These are phyloP conservation scores for Pomacea canaliculata DNA, from an alignment of 2,888 invertebrate genomes.

Conservation along the genomic window DNA sequence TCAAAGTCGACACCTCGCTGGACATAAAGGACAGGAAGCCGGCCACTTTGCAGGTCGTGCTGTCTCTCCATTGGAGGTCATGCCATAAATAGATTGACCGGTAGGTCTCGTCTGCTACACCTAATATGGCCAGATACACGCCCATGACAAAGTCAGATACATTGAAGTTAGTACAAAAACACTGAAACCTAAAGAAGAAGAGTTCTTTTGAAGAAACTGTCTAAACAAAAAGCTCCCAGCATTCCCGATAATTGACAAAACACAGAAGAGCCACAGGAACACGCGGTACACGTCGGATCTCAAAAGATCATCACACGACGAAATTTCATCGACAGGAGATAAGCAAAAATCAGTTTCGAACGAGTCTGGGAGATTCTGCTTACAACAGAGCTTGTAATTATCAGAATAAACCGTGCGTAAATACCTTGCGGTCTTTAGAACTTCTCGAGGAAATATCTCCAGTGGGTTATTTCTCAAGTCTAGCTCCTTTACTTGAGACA, in stretches of 20 bases:
- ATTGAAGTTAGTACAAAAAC: not conserved
- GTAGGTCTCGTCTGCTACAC: conserved; percentile 42
- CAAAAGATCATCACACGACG: conserved; percentile 28
- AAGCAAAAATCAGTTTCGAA: conserved; percentile 6
- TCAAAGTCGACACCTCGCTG: conserved; percentile 76
- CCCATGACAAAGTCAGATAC: conserved; percentile 39
- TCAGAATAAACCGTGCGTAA: conserved; percentile 15
- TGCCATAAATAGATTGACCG: conserved; percentile 42
- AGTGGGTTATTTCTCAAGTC: conserved; percentile 18
- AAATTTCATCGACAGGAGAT: conserved; percentile 17
- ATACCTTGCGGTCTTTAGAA: not conserved
- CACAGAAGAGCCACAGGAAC: conserved; percentile 17
- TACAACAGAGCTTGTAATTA: conserved; percentile 28
- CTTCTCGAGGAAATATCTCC: not conserved
- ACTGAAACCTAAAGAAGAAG: not conserved
- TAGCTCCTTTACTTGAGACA: conserved; percentile 1
- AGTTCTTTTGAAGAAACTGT: conserved; percentile 14
- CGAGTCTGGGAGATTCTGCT: conserved; percentile 13
- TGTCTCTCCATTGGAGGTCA: conserved; percentile 42
- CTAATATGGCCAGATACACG: conserved; percentile 43
- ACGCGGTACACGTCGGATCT: conserved; percentile 12
- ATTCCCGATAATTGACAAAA: conserved; percentile 26
- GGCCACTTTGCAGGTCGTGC: conserved; percentile 42
- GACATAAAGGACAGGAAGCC: conserved; percentile 64
- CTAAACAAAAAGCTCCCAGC: conserved; percentile 24